Base-by-base conservation (phyloP, 2,113 vertebrate species). In the Sialia sialis region DNA sequence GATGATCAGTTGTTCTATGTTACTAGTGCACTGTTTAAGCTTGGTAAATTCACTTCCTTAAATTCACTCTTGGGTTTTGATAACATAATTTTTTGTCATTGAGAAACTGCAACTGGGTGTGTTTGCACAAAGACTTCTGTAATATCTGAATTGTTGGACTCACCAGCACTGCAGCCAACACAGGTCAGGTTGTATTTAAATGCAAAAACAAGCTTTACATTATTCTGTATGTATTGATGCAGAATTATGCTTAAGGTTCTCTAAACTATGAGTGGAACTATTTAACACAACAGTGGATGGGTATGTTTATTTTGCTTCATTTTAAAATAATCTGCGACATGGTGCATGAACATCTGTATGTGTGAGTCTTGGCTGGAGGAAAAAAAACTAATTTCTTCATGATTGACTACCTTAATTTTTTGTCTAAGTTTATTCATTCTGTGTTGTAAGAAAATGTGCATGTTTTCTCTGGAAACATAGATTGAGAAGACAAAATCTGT, bases 271-370 rank as follows among this genome's bases (percentile, higher is more conserved):
- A 3, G 43, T 78, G 41, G 30, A 38, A 20, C 27, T 49, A 11
- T 46, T 51, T 54, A 51, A 27, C 41, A 26, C 19, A 59, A 9
- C 3, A 16, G 19, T 44, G 44, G 29, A 59, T 75, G 48, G 13
- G 36, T 49, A 15, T 30, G 13, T 48, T 85, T 66, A 4, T 17
- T 91, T 74, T 56, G 26, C 43, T 72, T 58, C 4, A 5, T n/a
- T 9, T 63, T 81, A 46, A 93, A 82, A 79, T 26, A 56, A 13
- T 23, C 29, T 79, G 18, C 36, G 69, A 2, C 2, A 0, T 23
- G 36, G 10, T n/a, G 16, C 8, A 13, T 0, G 0, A 32, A 4
- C 2, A 20, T 38, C 15, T 83, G 8, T 55, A 10, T 0, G 2
- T 46, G 27, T 60, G 63, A 80, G 14, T 15, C 9, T 11, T 69